Evolutionary conservation across 2,797 vertebrate species (phyloP).

Genomic region (Galaxias olidus): DNA sequence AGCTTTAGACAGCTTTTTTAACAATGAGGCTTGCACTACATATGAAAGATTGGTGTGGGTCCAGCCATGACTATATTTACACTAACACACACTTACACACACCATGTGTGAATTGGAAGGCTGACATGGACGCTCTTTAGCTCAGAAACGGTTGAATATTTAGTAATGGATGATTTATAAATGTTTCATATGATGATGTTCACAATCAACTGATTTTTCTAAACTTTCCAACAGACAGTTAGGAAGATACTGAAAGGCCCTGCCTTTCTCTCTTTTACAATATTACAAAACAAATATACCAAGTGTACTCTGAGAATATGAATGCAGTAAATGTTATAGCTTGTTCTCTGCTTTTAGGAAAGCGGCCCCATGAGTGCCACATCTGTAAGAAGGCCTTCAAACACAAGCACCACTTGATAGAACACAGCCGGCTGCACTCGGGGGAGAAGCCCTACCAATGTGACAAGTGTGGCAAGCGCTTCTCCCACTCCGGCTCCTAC

Average conservation of each 20-base stretch:
- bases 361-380: constrained; percentile 93
- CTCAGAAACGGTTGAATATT: too few species aligned
- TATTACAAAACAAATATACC: too few species aligned
- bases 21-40: constrained; percentile 25
- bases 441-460: constrained; percentile 98
- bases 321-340: too few species aligned
- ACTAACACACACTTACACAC: constrained; percentile 6
- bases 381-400: constrained; percentile 98
- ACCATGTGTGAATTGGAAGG: neutral
- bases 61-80: constrained; percentile 26
- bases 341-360: constrained; percentile 75
- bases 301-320: too few species aligned
- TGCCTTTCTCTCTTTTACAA: too few species aligned
- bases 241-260: too few species aligned
- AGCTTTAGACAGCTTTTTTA: constrained; percentile 20
- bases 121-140: too few species aligned
- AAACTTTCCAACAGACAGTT: too few species aligned
- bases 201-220: too few species aligned
- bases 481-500: constrained; percentile 98
- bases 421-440: constrained; percentile 94
- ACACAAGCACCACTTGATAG: constrained; percentile 99
- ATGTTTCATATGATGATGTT: too few species aligned
- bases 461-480: constrained; percentile 97
- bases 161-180: too few species aligned
- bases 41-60: too few species aligned